Base-by-base conservation (phyloP, 2,797 vertebrate genomes). In the Rhynchotus rufescens region DNA sequence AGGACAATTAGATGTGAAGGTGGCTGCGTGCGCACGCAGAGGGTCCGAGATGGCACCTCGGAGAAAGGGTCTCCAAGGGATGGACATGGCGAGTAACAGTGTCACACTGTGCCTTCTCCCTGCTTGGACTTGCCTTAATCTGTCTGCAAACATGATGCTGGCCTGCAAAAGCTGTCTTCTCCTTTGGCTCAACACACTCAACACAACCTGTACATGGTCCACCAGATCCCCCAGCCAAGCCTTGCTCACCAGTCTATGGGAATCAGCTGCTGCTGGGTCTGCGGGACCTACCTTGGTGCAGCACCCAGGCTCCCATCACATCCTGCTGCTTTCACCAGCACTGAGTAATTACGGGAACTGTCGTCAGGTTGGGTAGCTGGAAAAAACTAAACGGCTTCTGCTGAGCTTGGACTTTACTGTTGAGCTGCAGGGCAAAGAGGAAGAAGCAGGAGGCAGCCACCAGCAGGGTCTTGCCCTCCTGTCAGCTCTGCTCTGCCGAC, bases 221-320 rank as follows among this genome's bases (percentile, higher is more conserved):
- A n/a, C n/a, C 51, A 22, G 15, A 30, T 14, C n/a, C 22, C 7
- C 60, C 17, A 6, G 52, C 20, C 9, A n/a, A 73, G 30, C 30
- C 30, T 11, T 10, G 32, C 19, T 13, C 34, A 5, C 20, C 38
- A 20, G 6, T 7, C 0, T 1, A 15, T 49, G 61, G 74, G 12
- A 44, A 64, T 3, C 49, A 81, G 78, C 47, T 56, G 49, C 54
- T 72, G 54, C 71, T 45, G 71, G 36, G 26, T 38, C 38, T 51
- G 51, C 42, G 38, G 51, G 69, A 38, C 64, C 32, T 8, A 0
- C 52, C 25, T 15, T 45, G 30, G 22, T 0, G 0, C 22, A 16
- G 69, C 52, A 6, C 47, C 23, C 16, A 2, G 45, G 11, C 5
- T 45, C 30, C 30, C 1, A 0, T 17, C 66, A 34, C 44, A 6